phyloP scores from a whole-genome alignment of 2,888 invertebrate genomes.

The Tetanocera ferruginea region DNA sequence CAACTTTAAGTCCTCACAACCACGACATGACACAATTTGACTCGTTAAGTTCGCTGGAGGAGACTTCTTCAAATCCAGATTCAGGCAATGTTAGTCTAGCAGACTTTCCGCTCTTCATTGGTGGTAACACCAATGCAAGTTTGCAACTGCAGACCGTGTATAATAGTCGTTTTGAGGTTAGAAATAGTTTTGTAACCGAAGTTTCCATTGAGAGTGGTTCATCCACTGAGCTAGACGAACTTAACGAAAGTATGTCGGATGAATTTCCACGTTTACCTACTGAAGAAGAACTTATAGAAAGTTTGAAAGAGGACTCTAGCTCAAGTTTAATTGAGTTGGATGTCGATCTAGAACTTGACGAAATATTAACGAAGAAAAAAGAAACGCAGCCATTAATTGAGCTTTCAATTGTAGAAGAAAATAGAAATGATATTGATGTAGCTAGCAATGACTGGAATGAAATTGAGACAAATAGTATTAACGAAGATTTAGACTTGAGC shows the following conservation, averaged over 20 bases:
- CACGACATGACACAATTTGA: slow-evolving; percentile 55
- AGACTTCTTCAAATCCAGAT: slow-evolving; percentile 66
- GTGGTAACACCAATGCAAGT: slow-evolving; percentile 55
- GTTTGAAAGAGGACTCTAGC: slow-evolving; percentile 53
- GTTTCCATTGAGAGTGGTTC: slow-evolving; percentile 52
- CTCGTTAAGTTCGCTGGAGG: slow-evolving; percentile 63
- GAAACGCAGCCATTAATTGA: neutral
- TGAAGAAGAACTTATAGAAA: slow-evolving; percentile 58
- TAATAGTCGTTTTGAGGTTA: slow-evolving; percentile 65
- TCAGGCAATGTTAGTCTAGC: slow-evolving; percentile 68
- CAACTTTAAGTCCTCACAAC: neutral
- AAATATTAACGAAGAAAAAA: slow-evolving; percentile 44
- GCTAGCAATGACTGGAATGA: slow-evolving; percentile 15
- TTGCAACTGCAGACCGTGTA: slow-evolving; percentile 61
- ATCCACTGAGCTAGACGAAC: slow-evolving; percentile 32
- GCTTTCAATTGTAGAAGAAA: slow-evolving; percentile 30
- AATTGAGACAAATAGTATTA: slow-evolving; percentile 38
- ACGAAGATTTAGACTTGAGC: slow-evolving; percentile 25
- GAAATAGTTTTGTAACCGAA: slow-evolving; percentile 60
- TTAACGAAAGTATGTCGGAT: slow-evolving; percentile 25
- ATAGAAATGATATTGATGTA: slow-evolving; percentile 21
- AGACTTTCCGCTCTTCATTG: slow-evolving; percentile 60
- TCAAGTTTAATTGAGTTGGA: neutral
- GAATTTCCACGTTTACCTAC: slow-evolving; percentile 61
- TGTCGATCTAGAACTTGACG: slow-evolving; percentile 39